Conservation (phyloP, 1,140 invertebrate species). For the Drosophila ananassae region DNA sequence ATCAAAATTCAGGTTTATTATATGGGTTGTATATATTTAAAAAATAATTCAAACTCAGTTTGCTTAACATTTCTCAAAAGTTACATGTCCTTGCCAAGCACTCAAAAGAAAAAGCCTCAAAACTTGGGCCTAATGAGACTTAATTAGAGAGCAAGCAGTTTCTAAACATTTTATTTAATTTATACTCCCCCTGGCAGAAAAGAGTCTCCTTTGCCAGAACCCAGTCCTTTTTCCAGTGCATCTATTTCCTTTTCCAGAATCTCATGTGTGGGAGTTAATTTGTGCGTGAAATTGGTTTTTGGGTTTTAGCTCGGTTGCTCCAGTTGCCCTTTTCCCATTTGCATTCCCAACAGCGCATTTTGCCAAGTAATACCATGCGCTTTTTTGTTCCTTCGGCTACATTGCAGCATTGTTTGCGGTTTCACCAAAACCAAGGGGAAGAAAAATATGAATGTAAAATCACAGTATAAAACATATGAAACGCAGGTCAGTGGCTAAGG, state of each 20-base stretch:
- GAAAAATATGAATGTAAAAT: conserved; percentile 34
- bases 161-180: conserved; percentile 32
- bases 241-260: neutral
- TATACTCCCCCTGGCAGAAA: too few relatives aligned
- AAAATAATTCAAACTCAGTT: neutral
- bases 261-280: conserved; percentile 33
- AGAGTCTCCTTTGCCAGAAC: too few relatives aligned
- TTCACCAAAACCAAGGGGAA: conserved; percentile 8
- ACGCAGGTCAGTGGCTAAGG: neutral
- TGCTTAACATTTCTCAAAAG: neutral
- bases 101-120: conserved; percentile 24
- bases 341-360: neutral
- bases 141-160: conserved; percentile 67
- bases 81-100: conserved; percentile 30
- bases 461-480: conserved; percentile 16
- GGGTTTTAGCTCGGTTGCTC: conserved; percentile 1
- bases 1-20: neutral
- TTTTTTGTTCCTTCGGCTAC: conserved; percentile 2
- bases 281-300: conserved; percentile 68
- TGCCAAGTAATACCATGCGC: conserved; percentile 21
- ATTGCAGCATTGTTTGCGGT: conserved; percentile 42
- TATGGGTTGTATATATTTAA: neutral
- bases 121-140: conserved; percentile 57
- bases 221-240: neutral
- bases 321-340: conserved; percentile 4